phyloP scores from a whole-genome alignment of 2,797 vertebrate species.

The Remorina albescens region DNA sequence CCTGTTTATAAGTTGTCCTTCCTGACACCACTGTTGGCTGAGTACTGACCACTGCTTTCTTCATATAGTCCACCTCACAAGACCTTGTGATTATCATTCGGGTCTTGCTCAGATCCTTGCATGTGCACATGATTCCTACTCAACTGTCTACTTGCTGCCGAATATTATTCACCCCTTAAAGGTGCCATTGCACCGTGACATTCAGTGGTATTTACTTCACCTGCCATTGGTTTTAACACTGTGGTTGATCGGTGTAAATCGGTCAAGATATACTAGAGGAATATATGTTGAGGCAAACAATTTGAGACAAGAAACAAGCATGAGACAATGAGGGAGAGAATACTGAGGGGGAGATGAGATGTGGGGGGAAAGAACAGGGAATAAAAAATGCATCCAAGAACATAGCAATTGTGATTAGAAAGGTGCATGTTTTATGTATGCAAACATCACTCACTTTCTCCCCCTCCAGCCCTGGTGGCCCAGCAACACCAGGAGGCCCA shows the following conservation, averaged over 20 bases:
- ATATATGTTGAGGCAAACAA: constrained; percentile 7
- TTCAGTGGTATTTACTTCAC: neutral
- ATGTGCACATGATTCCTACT: neutral
- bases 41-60: too few species aligned
- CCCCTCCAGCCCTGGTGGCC: constrained; percentile 91
- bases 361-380: neutral
- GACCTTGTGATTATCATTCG: too few species aligned
- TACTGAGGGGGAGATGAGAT: neutral
- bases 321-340: neutral
- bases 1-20: too few species aligned
- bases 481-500: constrained; percentile 91
- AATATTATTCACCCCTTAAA: neutral
- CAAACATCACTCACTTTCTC: constrained; percentile 88
- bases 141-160: neutral
- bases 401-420: neutral
- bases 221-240: neutral
- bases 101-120: neutral
- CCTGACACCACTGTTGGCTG: too few species aligned
- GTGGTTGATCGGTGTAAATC: constrained; percentile 1
- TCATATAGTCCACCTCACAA: too few species aligned
- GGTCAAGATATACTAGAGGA: constrained; percentile 1
- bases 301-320: neutral
- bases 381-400: neutral
- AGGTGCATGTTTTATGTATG: neutral
- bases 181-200: neutral